phyloP scores from a whole-genome alignment of 2,113 vertebrate genomes.

The Semnornis frantzii region DNA sequence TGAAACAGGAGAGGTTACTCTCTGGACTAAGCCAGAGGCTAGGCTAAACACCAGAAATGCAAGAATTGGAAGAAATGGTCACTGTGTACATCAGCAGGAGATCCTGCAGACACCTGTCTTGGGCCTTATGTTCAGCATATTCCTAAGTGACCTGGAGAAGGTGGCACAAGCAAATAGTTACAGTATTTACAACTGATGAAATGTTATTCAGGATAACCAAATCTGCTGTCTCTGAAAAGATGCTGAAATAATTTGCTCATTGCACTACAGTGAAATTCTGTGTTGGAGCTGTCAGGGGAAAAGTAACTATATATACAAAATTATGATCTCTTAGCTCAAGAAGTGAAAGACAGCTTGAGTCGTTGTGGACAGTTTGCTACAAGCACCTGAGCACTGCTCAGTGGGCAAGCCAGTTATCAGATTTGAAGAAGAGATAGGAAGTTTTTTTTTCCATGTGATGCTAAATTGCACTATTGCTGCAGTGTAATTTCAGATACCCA shows the following conservation, averaged over 20 bases:
- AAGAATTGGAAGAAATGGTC: neutral
- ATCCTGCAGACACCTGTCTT: neutral
- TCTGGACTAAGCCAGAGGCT: neutral
- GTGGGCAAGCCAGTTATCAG: neutral
- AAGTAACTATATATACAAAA: slow-evolving; percentile 3
- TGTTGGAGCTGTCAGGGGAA: neutral
- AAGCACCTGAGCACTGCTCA: neutral
- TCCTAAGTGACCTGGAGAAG: neutral
- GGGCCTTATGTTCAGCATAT: neutral
- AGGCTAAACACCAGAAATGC: neutral
- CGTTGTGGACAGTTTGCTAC: neutral
- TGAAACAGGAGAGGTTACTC: neutral
- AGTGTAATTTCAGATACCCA: neutral
- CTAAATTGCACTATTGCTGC: neutral
- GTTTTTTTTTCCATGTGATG: neutral
- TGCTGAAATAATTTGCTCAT: neutral
- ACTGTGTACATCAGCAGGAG: neutral
- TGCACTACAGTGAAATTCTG: neutral
- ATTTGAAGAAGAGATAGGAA: neutral
- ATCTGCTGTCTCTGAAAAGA: neutral
- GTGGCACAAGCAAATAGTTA: neutral
- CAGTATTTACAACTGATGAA: neutral
- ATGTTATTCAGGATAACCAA: neutral
- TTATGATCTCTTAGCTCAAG: neutral
- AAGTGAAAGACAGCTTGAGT: neutral